Percentiles rank a stretch among this genome's conserved stretches.
Evolutionary conservation across 1,140 invertebrate genomes (phyloP).

Genomic region (Mactra quadrangularis): DNA sequence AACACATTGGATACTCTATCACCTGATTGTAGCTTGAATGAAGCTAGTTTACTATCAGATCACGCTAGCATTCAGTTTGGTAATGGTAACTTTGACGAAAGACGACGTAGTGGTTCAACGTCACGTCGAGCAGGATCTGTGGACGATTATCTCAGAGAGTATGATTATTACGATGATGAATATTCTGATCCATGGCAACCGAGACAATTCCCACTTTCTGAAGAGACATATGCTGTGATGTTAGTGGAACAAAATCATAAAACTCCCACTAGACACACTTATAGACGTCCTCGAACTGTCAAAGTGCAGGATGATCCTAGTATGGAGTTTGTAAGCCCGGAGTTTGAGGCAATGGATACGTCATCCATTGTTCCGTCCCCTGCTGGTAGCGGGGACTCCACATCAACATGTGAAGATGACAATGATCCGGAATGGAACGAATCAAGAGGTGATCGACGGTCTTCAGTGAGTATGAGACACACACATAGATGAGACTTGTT

Average conservation of each 20-base stretch:
- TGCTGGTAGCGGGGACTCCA: slow-evolving; percentile 84
- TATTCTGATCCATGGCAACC: slow-evolving; percentile 88
- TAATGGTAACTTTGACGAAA: slow-evolving; percentile 29
- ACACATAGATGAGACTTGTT: slow-evolving; percentile 36
- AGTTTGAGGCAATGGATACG: slow-evolving; percentile 44
- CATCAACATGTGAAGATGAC: slow-evolving; percentile 89
- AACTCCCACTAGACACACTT: slow-evolving; percentile 43
- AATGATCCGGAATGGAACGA: slow-evolving; percentile 91
- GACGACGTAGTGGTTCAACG: slow-evolving; percentile 61
- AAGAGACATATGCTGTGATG: slow-evolving; percentile 89
- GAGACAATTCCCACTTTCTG: slow-evolving; percentile 89
- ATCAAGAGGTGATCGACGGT: slow-evolving; percentile 42
- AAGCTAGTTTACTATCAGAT: slow-evolving; percentile 31
- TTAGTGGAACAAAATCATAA: slow-evolving; percentile 82
- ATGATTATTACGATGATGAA: slow-evolving; percentile 17
- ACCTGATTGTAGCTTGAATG: slow-evolving; percentile 10
- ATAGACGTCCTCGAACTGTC: slow-evolving; percentile 73
- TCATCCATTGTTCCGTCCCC: slow-evolving; percentile 67
- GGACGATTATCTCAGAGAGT: slow-evolving; percentile 25
- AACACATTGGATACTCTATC: slow-evolving; percentile 52
- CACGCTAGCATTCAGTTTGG: slow-evolving; percentile 47
- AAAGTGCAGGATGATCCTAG: slow-evolving; percentile 57
- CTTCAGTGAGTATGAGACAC: slow-evolving; percentile 51
- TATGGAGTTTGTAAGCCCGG: slow-evolving; percentile 56
- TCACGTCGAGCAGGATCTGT: slow-evolving; percentile 63